These are phyloP conservation scores for Apamea monoglypha DNA, from an alignment of 2,888 invertebrate genomes.

Conservation along the genomic window DNA sequence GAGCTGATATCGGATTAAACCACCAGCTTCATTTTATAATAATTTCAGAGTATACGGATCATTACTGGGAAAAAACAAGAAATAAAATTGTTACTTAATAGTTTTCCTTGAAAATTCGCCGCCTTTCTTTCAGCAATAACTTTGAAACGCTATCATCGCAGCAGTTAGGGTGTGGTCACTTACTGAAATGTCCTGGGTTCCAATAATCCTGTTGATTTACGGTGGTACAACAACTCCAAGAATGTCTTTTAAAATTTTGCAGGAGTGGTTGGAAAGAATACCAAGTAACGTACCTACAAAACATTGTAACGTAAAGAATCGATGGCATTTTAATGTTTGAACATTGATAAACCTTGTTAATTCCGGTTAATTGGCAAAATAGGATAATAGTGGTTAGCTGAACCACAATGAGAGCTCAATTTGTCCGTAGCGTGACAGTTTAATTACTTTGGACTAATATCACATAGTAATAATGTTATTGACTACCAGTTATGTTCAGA, in stretches of 20 bases:
- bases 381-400: conserved; percentile 28
- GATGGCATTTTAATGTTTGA: background rate
- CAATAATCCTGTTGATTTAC: conserved; percentile 47
- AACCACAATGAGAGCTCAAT: conserved; percentile 44
- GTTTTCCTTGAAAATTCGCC: conserved; percentile 35
- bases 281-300: background rate
- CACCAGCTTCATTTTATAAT: conserved; percentile 11
- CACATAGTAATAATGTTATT: conserved; percentile 10
- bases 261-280: background rate
- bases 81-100: conserved; percentile 13
- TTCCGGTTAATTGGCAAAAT: conserved; percentile 20
- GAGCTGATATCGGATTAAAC: conserved; percentile 28
- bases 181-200: conserved; percentile 20
- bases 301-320: background rate
- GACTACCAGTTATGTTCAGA: background rate
- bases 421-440: conserved; percentile 45
- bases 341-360: background rate
- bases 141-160: conserved; percentile 23
- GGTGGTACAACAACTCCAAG: background rate
- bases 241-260: conserved; percentile 17
- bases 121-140: conserved; percentile 25
- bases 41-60: conserved; percentile 1
- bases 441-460: conserved; percentile 38
- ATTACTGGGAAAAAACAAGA: conserved; percentile 5
- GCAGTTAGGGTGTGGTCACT: conserved; percentile 36